Evolutionary conservation across 2,888 invertebrate genomes (phyloP), one percentile per base, ranked within the genome.

Genomic region (Agapostemon virescens): DNA sequence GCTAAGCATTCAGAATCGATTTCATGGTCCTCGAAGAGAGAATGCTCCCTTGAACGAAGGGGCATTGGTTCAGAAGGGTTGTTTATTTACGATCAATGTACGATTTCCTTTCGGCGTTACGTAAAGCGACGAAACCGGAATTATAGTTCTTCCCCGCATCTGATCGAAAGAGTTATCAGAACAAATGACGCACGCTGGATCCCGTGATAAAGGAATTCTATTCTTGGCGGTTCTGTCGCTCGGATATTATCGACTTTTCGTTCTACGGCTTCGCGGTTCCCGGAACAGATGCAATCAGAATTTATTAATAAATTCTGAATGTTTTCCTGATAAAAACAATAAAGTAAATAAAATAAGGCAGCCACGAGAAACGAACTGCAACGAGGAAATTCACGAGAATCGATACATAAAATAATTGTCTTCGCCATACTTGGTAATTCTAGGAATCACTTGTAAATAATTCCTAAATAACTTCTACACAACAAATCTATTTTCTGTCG

Each of bases 191-290:
- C 69, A 58, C 36, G 36, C 69, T 64, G 74, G 36, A 63, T 69
- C 40, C 49, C 52, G 42, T 3, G 74, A 72, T 55, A 66, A 75
- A 70, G 26, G 64, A 69, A 69, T 68, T 38, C 58, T 72, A 58
- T 75, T 71, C 69, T 74, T 45, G 52, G 45, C 6, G 49, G 30
- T 42, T 64, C 40, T 69, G 55, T 55, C 40, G 45, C n/a, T 26
- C 13, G 52, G 52, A 38, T 69, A 42, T 55, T 73, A 73, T 80
- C 73, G 36, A 26, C 26, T n/a, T 64, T 66, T 69, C 45, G 11
- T 26, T 64, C n/a, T 52, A 20, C 9, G 26, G 13, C 33, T 40
- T 13, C 20, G 45, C 33, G 36, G 33, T 58, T 49, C n/a, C 13
- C 49, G 9, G 49, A 67, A 70, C 45, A 20, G 23, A 23, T 30